A percentile compares a stretch with the other conserved stretches of the same genome.
phyloP scores from a whole-genome alignment of 2,888 invertebrate species.

The Tinea trinotella region DNA sequence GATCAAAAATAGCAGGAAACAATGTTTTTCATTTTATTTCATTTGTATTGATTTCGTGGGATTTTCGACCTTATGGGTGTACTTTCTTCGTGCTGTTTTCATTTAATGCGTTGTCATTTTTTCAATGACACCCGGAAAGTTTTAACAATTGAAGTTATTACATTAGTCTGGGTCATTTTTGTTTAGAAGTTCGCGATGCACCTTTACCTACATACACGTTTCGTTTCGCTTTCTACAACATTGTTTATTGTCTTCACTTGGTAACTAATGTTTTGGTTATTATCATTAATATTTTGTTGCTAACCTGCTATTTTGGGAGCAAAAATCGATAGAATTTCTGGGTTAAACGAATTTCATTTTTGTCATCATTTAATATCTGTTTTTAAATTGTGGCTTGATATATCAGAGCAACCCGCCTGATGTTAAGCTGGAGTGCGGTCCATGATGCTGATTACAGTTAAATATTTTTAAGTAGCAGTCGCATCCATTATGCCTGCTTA shows the following conservation, averaged over 20 bases:
- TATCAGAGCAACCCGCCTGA: too few relatives aligned
- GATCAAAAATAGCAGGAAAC: not conserved
- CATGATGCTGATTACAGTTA: too few relatives aligned
- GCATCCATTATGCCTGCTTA: too few relatives aligned
- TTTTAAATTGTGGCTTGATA: too few relatives aligned
- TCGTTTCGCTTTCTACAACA: constrained; percentile 1
- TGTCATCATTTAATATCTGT: too few relatives aligned
- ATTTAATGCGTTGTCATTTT: not conserved
- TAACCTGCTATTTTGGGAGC: not conserved
- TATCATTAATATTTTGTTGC: not conserved
- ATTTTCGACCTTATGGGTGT: not conserved
- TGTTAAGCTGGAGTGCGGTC: too few relatives aligned
- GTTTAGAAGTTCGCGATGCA: not conserved
- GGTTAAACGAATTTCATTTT: too few relatives aligned
- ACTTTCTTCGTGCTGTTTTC: not conserved
- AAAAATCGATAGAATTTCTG: not conserved
- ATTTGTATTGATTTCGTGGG: not conserved
- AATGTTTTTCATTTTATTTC: constrained; percentile 1
- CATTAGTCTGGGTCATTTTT: not conserved
- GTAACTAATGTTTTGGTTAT: not conserved
- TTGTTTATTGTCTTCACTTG: not conserved
- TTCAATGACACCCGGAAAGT: not conserved
- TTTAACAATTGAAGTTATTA: not conserved
- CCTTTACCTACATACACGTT: not conserved
- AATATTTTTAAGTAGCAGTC: too few relatives aligned